Base-by-base conservation (phyloP, 2,113 vertebrate genomes). In the Dascyllus trimaculatus region DNA sequence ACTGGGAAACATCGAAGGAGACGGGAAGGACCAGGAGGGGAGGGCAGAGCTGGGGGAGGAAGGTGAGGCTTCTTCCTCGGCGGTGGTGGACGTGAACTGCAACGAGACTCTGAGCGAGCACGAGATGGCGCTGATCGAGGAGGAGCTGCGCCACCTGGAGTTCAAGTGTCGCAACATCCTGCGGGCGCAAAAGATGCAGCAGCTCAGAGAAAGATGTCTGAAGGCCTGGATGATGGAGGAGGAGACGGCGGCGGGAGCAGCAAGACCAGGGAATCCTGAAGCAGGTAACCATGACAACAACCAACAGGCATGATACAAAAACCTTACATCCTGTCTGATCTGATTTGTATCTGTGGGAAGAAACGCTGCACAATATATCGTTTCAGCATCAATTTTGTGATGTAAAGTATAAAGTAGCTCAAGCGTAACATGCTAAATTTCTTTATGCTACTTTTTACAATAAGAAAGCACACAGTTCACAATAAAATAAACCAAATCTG, bases 161-260 rank as follows among this genome's bases (percentile, higher is more conserved):
- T 96, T 97, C 82, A 96, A 97, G 74, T 97, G 96, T 59, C 95
- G 96, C 19, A 96, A 96, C 78, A 95, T 96, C 17, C 88, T 97
- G 58, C 91, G 96, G 0, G 96, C 95, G 0, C 96, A 97, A 59
- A 96, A 97, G 89, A 95, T 97, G 95, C 95, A 96, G 84, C 95
- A 96, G 92, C 93, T 97, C 5, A 91, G 96, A 0, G 95, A 96
- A 74, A 91, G 96, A 4, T 96, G 96, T 82, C 92, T 96, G 86
- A 96, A 96, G 61, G 96, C 96, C 52, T 96, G 96, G 96, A 92
- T 96, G 81, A 91, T 95, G 69, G 96, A 96, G 67, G 95, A 96
- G 62, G 95, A 94, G 61, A 90, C 92, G 0, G 91, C 21, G 52
- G 81, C 40, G 1, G 61, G 61, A 3, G 29, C 51, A n/a, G n/a